phyloP scores from a whole-genome alignment of 2,113 vertebrate genomes.

The Nothoprocta pentlandii region DNA sequence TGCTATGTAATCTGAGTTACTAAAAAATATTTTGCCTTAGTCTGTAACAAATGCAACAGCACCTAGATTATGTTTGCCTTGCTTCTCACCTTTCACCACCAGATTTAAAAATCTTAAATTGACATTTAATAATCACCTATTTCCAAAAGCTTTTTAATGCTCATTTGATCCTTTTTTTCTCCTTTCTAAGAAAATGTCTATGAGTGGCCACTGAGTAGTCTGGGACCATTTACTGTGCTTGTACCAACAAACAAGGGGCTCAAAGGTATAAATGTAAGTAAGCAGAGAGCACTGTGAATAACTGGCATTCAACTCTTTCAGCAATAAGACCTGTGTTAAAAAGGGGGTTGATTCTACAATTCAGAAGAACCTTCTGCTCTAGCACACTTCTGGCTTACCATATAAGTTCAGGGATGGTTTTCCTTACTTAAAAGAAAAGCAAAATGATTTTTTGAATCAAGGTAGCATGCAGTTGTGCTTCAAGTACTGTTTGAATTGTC shows the following conservation, averaged over 20 bases:
- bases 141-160: neutral
- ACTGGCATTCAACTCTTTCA: neutral
- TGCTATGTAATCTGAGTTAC: neutral
- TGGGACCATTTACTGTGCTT: conserved; percentile 92
- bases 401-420: neutral
- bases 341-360: neutral
- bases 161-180: neutral
- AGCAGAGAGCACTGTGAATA: neutral
- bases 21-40: neutral
- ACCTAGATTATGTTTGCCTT: neutral
- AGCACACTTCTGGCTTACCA: neutral
- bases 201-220: conserved; percentile 84
- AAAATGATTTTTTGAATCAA: neutral
- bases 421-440: neutral
- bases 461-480: neutral
- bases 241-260: conserved; percentile 88
- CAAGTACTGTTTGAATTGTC: neutral
- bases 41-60: neutral
- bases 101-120: neutral
- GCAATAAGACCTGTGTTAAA: neutral
- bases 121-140: neutral
- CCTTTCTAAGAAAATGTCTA: conserved; percentile 79
- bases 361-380: neutral
- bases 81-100: neutral
- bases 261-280: conserved; percentile 80